Evolutionary conservation across 2,888 invertebrate genomes (phyloP), one percentile per base, ranked within the genome.

Genomic region (Xestia ashworthii): DNA sequence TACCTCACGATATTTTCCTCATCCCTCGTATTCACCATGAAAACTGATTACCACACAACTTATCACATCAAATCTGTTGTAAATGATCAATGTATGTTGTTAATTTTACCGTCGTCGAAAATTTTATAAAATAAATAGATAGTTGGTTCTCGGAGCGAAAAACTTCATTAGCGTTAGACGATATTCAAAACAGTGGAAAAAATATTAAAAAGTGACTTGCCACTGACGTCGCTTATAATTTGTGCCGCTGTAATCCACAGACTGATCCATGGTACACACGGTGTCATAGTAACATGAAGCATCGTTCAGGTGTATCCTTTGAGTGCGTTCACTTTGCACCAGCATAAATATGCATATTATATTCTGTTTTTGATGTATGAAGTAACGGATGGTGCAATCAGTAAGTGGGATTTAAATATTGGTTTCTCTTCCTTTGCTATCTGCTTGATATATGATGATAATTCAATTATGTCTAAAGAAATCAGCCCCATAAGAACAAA

Each of bases 291-390:
- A 90, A 92, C 92, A 89, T 85, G 88, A 88, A 91, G 92, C 89
- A 90, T 89, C 90, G 89, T 90, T 90, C 90, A 88, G 88, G 87
- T 92, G 89, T 91, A 91, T 90, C 92, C 90, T 90, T 92, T 91
- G 92, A 93, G 92, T 89, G 91, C 91, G 91, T 93, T 92, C 90
- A 92, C 93, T 93, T 92, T 92, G 90, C 88, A 84, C 44, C 25
- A 44, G n/a, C 50, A 55, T 44, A 69, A 64, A n/a, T 25, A 22
- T 8, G 14, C 41, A 14, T 64, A 55, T 41, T 48, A 41, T 6
- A 12, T 50, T 48, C n/a, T 46, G 46, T 19, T 8, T 50, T 60
- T 48, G 32, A 50, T 32, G 5, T 25, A 41, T 19, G 19, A 5
- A n/a, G n/a, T 50, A 8, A 25, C 22, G 3, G 16, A 44, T 14